phyloP scores from a whole-genome alignment of 2,113 vertebrate genomes.

The Gallinago undulata region DNA sequence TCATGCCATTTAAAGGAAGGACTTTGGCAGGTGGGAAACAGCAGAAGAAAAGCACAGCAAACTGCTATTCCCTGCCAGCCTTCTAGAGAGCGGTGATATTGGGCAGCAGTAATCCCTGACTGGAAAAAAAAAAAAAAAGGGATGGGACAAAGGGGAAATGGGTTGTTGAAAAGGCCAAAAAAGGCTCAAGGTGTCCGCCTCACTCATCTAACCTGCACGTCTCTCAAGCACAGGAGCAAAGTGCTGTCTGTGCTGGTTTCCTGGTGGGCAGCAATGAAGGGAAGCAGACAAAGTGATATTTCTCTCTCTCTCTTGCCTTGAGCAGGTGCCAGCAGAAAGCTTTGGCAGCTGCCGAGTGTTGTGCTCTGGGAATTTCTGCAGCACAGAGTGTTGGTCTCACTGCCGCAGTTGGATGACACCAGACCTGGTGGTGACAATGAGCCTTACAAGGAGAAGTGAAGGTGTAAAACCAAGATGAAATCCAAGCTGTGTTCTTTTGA shows the following conservation, averaged over 20 bases:
- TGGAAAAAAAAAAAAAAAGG: background rate
- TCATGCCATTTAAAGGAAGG: background rate
- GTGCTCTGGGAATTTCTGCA: slow-evolving; percentile 60
- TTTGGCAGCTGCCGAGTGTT: slow-evolving; percentile 53
- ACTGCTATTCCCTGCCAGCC: background rate
- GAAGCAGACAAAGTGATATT: slow-evolving; percentile 43
- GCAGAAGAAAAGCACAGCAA: slow-evolving; percentile 4
- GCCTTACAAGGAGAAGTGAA: slow-evolving; percentile 64
- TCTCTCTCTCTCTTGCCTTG: slow-evolving; percentile 26
- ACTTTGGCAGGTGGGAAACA: slow-evolving; percentile 8
- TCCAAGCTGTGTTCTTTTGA: slow-evolving; percentile 54
- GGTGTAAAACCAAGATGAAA: slow-evolving; percentile 65
- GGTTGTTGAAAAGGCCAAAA: background rate
- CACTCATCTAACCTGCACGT: background rate
- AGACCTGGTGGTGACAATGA: slow-evolving; percentile 50
- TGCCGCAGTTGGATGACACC: slow-evolving; percentile 60
- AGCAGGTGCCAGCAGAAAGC: slow-evolving; percentile 59
- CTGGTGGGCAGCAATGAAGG: slow-evolving; percentile 36
- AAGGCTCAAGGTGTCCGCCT: background rate
- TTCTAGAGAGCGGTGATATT: background rate
- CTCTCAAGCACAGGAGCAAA: slow-evolving; percentile 20
- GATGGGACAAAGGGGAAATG: background rate
- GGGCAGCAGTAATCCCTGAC: background rate
- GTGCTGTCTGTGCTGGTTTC: slow-evolving; percentile 20
- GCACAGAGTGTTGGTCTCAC: slow-evolving; percentile 57